Percentiles rank a stretch among this genome's conserved stretches.
Evolutionary conservation across 2,797 vertebrate species (phyloP).

Genomic region (Smutsia temminckii): DNA sequence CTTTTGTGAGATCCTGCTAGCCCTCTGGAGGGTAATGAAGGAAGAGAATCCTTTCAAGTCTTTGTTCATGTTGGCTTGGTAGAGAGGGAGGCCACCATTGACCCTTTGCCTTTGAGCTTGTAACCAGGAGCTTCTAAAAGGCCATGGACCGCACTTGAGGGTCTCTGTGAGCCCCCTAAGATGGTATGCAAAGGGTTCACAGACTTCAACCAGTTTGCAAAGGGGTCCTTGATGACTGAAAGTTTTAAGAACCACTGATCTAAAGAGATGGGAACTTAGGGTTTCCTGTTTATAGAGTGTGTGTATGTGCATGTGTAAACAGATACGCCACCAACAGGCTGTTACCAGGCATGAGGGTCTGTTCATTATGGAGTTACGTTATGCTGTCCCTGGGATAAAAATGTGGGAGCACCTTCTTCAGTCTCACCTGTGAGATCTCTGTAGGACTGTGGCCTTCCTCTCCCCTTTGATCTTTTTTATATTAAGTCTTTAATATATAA

Average conservation of each 20-base stretch:
- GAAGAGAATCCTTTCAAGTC: background rate
- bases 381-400: background rate
- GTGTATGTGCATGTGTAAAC: background rate
- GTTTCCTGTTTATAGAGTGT: background rate
- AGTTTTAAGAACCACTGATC: background rate
- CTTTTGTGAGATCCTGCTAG: background rate
- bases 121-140: background rate
- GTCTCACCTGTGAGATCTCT: background rate
- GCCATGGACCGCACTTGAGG: background rate
- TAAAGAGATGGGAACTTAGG: background rate
- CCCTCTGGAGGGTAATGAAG: background rate
- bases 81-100: background rate
- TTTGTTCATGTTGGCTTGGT: background rate
- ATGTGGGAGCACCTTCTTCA: background rate
- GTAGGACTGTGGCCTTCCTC: background rate
- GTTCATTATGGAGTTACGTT: background rate
- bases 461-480: background rate
- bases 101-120: background rate
- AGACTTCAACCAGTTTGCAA: background rate
- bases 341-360: background rate
- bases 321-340: background rate
- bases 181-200: background rate
- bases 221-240: background rate
- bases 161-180: background rate
- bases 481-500: background rate